Percentiles rank a stretch among this genome's conserved stretches.
These are phyloP conservation scores for Centroberyx gerrardi DNA, from an alignment of 2,797 vertebrate species.

Conservation along the genomic window DNA sequence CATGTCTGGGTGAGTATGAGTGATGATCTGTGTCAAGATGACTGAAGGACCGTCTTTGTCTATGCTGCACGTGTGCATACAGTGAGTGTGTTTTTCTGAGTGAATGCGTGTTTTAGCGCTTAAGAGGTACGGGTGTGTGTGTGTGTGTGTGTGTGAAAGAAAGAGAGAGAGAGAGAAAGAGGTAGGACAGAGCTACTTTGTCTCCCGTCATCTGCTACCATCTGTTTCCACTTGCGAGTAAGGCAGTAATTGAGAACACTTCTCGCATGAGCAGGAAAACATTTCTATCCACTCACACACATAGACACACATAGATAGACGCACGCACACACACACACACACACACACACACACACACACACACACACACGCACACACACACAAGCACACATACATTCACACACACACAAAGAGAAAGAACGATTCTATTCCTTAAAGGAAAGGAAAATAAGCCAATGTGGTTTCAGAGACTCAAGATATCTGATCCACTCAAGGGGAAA, in stretches of 20 bases:
- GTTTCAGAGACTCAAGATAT: constrained; percentile 73
- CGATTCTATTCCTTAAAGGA: constrained; percentile 79
- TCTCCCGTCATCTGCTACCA: constrained; percentile 84
- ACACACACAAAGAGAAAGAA: constrained; percentile 58
- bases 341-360: constrained; percentile 21
- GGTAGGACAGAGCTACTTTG: constrained; percentile 83
- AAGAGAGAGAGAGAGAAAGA: constrained; percentile 47
- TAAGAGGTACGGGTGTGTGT: constrained; percentile 33
- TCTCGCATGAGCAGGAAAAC: constrained; percentile 86
- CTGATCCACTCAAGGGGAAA: constrained; percentile 71
- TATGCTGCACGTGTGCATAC: constrained; percentile 48
- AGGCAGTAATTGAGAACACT: constrained; percentile 87
- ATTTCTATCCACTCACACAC: constrained; percentile 74
- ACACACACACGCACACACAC: constrained; percentile 14
- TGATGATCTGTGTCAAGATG: constrained; percentile 73
- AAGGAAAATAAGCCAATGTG: constrained; percentile 81
- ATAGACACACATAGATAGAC: constrained; percentile 3
- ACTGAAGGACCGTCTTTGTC: constrained; percentile 73
- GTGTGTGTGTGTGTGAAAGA: constrained; percentile 29
- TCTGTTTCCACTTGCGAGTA: constrained; percentile 88
- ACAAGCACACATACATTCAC: constrained; percentile 15
- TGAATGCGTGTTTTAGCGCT: constrained; percentile 58
- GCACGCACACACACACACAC: not conserved
- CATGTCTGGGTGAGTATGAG: constrained; percentile 68
- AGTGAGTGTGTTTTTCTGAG: constrained; percentile 57